Conservation (phyloP, 2,888 invertebrate species). For the Sinelater perroti region DNA sequence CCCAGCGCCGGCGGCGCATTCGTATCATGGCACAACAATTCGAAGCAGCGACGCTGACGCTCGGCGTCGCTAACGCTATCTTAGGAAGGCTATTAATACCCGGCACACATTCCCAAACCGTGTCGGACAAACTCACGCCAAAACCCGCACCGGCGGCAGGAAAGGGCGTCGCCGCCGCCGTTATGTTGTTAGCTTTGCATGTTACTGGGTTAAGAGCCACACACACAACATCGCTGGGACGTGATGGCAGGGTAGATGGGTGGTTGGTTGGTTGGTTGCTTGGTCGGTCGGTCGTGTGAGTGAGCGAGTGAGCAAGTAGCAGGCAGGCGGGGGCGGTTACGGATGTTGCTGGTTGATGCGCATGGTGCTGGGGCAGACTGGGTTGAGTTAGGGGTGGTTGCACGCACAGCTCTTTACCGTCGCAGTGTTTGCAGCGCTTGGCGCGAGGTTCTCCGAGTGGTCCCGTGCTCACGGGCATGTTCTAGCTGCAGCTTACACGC, state of each 20-base stretch:
- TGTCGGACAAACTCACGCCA: slow-evolving; percentile 44
- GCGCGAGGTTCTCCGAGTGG: slow-evolving; percentile 80
- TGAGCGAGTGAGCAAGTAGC: too few species aligned
- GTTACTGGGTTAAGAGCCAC: slow-evolving; percentile 36
- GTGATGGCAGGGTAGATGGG: slow-evolving; percentile 33
- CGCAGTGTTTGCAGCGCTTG: slow-evolving; percentile 92
- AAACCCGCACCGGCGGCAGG: slow-evolving; percentile 36
- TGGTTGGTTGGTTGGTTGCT: too few species aligned
- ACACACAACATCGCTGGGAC: slow-evolving; percentile 39
- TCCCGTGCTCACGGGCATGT: slow-evolving; percentile 72
- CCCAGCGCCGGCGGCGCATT: slow-evolving; percentile 10
- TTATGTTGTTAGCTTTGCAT: slow-evolving; percentile 37
- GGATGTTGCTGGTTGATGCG: too few species aligned
- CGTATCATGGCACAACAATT: slow-evolving; percentile 9
- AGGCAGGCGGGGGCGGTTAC: too few species aligned
- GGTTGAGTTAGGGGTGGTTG: slow-evolving; percentile 18
- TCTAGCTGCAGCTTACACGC: slow-evolving; percentile 49
- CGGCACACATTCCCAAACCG: slow-evolving; percentile 49
- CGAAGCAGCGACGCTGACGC: slow-evolving; percentile 23
- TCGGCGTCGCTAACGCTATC: slow-evolving; percentile 46
- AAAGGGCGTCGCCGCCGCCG: slow-evolving; percentile 41
- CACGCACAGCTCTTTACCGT: slow-evolving; percentile 67
- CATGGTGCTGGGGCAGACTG: not conserved
- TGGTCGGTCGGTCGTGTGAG: too few species aligned
- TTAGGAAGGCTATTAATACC: slow-evolving; percentile 48